A percentile compares a stretch with the other conserved stretches of the same genome.
These are phyloP conservation scores for Uromys caudimaculatus DNA, from an alignment of 2,797 vertebrate species.

Conservation along the genomic window DNA sequence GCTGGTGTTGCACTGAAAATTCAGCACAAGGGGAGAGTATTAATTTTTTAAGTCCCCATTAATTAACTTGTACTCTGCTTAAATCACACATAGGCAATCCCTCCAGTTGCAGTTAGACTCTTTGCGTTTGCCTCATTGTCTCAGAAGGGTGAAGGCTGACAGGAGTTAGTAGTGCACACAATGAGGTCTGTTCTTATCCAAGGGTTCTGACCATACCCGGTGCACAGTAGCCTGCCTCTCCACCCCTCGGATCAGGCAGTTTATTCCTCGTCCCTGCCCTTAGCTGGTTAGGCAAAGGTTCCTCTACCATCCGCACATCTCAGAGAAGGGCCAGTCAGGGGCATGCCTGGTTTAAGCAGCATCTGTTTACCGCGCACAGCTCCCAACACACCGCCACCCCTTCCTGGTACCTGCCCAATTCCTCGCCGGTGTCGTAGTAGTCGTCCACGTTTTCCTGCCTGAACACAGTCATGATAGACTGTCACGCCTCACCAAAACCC, in stretches of 20 bases:
- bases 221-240: background rate
- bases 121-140: background rate
- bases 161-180: background rate
- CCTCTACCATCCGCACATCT: slow-evolving; percentile 41
- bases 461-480: slow-evolving; percentile 93
- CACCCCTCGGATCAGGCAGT: background rate
- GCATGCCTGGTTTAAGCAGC: background rate
- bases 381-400: background rate
- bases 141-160: slow-evolving; percentile 25
- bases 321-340: background rate
- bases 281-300: background rate
- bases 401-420: slow-evolving; percentile 93
- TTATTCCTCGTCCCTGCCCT: slow-evolving; percentile 32
- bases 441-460: slow-evolving; percentile 96
- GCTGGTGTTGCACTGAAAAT: slow-evolving; percentile 7
- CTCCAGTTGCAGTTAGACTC: background rate
- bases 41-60: background rate
- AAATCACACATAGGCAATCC: background rate
- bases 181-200: slow-evolving; percentile 42
- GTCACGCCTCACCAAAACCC: slow-evolving; percentile 81
- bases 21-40: background rate
- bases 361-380: slow-evolving; percentile 2
- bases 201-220: background rate
- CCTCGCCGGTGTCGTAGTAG: slow-evolving; percentile 94
- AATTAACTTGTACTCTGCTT: background rate